Percentiles rank a stretch among this genome's conserved stretches.
Evolutionary conservation across 1,140 invertebrate species (phyloP).

Genomic region (Microvelia longipes): DNA sequence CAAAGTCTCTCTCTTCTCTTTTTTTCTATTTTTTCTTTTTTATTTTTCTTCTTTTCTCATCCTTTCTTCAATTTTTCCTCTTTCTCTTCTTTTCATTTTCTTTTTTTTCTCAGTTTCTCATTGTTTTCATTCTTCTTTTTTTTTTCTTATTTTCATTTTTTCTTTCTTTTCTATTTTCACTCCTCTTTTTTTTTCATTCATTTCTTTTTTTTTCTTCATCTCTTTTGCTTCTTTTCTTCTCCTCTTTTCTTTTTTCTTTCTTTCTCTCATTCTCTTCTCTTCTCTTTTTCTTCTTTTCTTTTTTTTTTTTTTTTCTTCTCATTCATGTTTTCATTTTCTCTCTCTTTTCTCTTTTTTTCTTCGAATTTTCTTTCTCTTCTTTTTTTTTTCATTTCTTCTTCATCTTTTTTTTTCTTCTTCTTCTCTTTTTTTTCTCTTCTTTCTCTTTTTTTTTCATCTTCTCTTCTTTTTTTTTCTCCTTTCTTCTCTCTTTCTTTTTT

Average conservation of each 20-base stretch:
- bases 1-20: not conserved
- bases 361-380: conserved; percentile 16
- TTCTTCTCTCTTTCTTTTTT: conserved; percentile 17
- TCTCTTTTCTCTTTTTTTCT: conserved; percentile 12
- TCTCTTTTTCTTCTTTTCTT: not conserved
- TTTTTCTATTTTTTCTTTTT: not conserved
- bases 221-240: conserved; percentile 21
- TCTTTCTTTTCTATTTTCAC: conserved; percentile 21
- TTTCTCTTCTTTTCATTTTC: conserved; percentile 15
- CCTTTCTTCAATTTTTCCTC: conserved; percentile 11
- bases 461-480: conserved; percentile 14
- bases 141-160: conserved; percentile 19
- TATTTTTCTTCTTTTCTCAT: not conserved
- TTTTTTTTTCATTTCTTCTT: conserved; percentile 11
- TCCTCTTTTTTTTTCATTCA: conserved; percentile 17
- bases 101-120: conserved; percentile 19
- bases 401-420: conserved; percentile 7
- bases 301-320: conserved; percentile 10
- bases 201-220: conserved; percentile 17
- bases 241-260: conserved; percentile 10
- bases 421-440: conserved; percentile 13
- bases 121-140: conserved; percentile 16
- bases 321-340: conserved; percentile 12
- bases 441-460: conserved; percentile 13
- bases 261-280: not conserved